Conservation (phyloP, 2,113 vertebrate genomes). For the Genyomyrus donnyi region DNA sequence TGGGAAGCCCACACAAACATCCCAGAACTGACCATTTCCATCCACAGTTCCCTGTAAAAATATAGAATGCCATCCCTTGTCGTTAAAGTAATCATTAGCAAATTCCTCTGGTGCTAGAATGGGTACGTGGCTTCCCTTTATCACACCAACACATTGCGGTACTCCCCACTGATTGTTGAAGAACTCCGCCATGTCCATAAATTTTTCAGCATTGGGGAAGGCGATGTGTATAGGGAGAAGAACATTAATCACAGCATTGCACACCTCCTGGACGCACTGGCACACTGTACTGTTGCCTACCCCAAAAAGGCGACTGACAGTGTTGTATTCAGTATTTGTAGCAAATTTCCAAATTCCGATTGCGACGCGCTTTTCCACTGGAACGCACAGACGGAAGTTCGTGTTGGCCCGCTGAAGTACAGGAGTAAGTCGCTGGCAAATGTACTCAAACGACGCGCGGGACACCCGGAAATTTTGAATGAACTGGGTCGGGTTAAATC, state of each 20-base stretch:
- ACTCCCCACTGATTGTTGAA: background rate
- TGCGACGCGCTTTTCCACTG: conserved; percentile 21
- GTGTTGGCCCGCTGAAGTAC: conserved; percentile 12
- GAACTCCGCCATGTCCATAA: background rate
- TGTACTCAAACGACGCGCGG: background rate
- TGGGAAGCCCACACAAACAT: conserved; percentile 28
- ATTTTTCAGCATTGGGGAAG: background rate
- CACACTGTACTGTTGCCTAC: conserved; percentile 24
- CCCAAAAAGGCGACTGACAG: conserved; percentile 20
- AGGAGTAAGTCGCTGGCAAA: background rate
- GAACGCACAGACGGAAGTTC: conserved; percentile 26
- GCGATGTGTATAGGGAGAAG: background rate
- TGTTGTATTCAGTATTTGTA: conserved; percentile 21
- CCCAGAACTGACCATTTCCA: conserved; percentile 29
- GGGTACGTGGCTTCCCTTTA: background rate
- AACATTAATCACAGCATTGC: background rate
- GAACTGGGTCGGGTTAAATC: background rate
- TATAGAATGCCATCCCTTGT: background rate
- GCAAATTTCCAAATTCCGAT: conserved; percentile 28
- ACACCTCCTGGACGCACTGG: background rate
- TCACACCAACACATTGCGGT: background rate
- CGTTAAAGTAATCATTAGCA: conserved; percentile 26
- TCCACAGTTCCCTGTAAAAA: conserved; percentile 26
- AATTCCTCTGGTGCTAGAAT: background rate
- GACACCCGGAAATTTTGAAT: background rate